Evolutionary conservation across 2,797 vertebrate genomes (phyloP).

Genomic region (Hapalemur alaotrensis): DNA sequence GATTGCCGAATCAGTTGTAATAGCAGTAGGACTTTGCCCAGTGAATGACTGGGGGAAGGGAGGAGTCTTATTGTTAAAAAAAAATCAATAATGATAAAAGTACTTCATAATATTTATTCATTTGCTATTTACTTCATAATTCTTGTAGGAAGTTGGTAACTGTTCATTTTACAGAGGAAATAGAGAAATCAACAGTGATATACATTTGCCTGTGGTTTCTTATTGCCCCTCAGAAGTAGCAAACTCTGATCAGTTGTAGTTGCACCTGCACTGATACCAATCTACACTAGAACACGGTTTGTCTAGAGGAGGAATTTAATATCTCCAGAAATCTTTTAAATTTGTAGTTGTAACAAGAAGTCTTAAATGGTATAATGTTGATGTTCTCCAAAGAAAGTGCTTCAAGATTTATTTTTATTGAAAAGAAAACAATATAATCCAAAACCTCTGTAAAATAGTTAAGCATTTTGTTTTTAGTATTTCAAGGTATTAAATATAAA

Average conservation of each 20-base stretch:
- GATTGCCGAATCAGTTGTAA: conserved; percentile 16
- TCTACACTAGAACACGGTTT: conserved; percentile 61
- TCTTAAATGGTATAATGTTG: conserved; percentile 26
- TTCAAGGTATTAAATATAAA: conserved; percentile 10
- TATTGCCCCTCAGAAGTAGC: conserved; percentile 65
- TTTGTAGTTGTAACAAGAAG: conserved; percentile 42
- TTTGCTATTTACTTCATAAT: conserved; percentile 13
- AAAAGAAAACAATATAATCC: conserved; percentile 42
- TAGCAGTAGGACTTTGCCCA: conserved; percentile 48
- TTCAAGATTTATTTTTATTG: conserved; percentile 50
- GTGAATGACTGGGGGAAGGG: neutral
- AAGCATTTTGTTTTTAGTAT: neutral
- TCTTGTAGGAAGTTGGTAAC: conserved; percentile 66
- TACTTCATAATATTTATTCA: conserved; percentile 59
- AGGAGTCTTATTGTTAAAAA: conserved; percentile 6
- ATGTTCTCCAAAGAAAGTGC: conserved; percentile 22
- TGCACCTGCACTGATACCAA: conserved; percentile 77
- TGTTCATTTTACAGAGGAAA: conserved; percentile 72
- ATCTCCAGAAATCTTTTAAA: conserved; percentile 53
- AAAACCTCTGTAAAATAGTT: conserved; percentile 20
- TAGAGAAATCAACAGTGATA: conserved; percentile 66
- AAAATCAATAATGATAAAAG: conserved; percentile 46
- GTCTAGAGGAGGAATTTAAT: conserved; percentile 57
- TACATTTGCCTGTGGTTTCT: conserved; percentile 77
- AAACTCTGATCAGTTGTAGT: conserved; percentile 55